A percentile compares a stretch with the other conserved stretches of the same genome.
These are phyloP conservation scores for Nothoprocta perdicaria DNA, from an alignment of 2,113 vertebrate species.

Conservation along the genomic window DNA sequence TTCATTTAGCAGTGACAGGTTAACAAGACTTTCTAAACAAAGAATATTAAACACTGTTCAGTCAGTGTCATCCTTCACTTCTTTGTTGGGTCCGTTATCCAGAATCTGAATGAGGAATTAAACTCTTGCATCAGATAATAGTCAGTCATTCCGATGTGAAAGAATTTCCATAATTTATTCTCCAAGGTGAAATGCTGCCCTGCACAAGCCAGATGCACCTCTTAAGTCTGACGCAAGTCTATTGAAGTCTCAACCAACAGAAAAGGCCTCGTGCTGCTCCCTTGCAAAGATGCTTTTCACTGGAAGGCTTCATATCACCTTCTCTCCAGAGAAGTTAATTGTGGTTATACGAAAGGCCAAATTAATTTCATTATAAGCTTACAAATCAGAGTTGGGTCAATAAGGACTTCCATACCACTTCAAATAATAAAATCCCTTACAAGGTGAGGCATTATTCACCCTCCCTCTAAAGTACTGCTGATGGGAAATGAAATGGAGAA, in stretches of 20 bases:
- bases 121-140: neutral
- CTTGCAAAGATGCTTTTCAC: neutral
- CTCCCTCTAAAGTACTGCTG: slow-evolving; percentile 46
- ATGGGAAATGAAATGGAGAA: slow-evolving; percentile 64
- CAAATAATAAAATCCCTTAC: slow-evolving; percentile 47
- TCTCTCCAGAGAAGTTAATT: slow-evolving; percentile 58
- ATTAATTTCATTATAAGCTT: slow-evolving; percentile 69
- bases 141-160: neutral
- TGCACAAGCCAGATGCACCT: neutral
- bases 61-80: neutral
- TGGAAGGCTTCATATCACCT: slow-evolving; percentile 20
- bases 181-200: slow-evolving; percentile 12
- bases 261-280: neutral
- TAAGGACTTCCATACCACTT: slow-evolving; percentile 27
- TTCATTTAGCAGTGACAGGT: slow-evolving; percentile 6
- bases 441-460: slow-evolving; percentile 57
- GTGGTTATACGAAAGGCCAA: slow-evolving; percentile 72
- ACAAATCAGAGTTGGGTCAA: slow-evolving; percentile 71
- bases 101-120: neutral
- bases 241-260: neutral
- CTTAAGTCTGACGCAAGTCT: neutral
- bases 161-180: slow-evolving; percentile 46
- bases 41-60: slow-evolving; percentile 22
- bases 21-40: slow-evolving; percentile 38
- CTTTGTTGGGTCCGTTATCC: neutral